Base-by-base conservation (phyloP, 1,140 invertebrate species). In the Papilio polyxenes region DNA sequence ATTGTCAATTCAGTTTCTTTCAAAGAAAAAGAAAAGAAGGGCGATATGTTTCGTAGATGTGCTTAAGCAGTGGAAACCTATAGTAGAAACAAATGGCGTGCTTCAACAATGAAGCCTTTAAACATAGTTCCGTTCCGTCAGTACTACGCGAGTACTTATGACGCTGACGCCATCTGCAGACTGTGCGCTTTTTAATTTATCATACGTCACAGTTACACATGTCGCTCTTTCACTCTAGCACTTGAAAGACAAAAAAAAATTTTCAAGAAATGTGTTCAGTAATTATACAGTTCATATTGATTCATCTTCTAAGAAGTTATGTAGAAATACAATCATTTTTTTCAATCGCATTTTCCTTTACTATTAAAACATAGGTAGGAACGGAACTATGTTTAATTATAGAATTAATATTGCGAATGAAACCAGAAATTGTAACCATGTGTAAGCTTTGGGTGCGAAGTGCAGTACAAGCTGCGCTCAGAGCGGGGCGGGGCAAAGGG, bases 401-500 rank as follows among this genome's bases (percentile, higher is more conserved):
- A 31, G 0, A 31, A 31, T 2, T 31, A 31, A 31, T 31, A 31
- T 31, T 31, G 23, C 2, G 23, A 31, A 31, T 31, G 23, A 31
- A 31, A 31, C 23, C 23, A 31, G 23, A 31, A 31, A 31, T 31
- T 59, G 56, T 17, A 59, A 59, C 56, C n/a, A 59, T 59, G 56
- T 59, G 56, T 20, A 59, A 59, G 7, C 17, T 6, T 59, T 59
- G n/a, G n/a, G 56, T 20, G 7, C 56, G 56, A 59, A 59, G 17
- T 74, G 75, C 75, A 56, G 8, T 56, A 77, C 51, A 76, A 76
- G 56, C 49, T 56, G 49, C 75, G 13, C 20, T 44, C 40, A 44
- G 40, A 7, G 17, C 75, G 49, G 31, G 17, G 31, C 9, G 74
- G 13, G 13, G 31, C 31, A 15, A 87, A 91, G 82, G 75, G 82